Evolutionary conservation across 2,113 vertebrate species (phyloP), one percentile per base, ranked within the genome.

Genomic region (Chelonoidis abingdonii): DNA sequence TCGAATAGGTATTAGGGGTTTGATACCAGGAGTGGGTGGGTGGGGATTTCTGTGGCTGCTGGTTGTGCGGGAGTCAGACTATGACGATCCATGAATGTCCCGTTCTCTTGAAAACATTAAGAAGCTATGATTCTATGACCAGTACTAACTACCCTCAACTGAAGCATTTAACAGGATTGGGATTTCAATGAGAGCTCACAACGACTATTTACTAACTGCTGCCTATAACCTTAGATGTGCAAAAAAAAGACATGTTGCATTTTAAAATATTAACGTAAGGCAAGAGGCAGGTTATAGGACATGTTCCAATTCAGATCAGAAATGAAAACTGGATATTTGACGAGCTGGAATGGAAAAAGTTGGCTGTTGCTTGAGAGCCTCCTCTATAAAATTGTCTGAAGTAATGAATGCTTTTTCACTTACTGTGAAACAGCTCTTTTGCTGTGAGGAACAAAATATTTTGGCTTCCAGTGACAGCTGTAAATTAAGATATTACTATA

Each of bases 381-480:
- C 88, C 84, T 41, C 87, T 94, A 85, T 91, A 94, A 97, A 95
- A 81, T 94, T 97, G 87, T 86, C 65, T 90, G 53, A 89, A 65
- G 87, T 90, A 95, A 94, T 87, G 92, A 97, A 90, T 96, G 80
- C 92, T 97, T 98, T 97, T 92, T 84, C 94, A 79, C 93, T 97
- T 96, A 93, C 52, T 86, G 65, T 81, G 87, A 83, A 98, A 93
- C 98, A 98, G 98, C 97, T 98, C 97, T 95, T 98, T 98, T 97
- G 96, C 98, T 97, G 94, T 95, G 98, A 97, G 94, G 96, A 97
- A 97, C 96, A 95, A 97, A 97, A 92, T 97, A 93, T 97, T 98
- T 96, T 98, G 97, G 95, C 97, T 97, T 97, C 94, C 93, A 94
- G 16, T 97, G 97, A 96, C 93, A 94, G 95, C 85, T 97, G 93